These are phyloP conservation scores for Notarius quadriscutis DNA, from an alignment of 2,113 vertebrate species.

Conservation along the genomic window DNA sequence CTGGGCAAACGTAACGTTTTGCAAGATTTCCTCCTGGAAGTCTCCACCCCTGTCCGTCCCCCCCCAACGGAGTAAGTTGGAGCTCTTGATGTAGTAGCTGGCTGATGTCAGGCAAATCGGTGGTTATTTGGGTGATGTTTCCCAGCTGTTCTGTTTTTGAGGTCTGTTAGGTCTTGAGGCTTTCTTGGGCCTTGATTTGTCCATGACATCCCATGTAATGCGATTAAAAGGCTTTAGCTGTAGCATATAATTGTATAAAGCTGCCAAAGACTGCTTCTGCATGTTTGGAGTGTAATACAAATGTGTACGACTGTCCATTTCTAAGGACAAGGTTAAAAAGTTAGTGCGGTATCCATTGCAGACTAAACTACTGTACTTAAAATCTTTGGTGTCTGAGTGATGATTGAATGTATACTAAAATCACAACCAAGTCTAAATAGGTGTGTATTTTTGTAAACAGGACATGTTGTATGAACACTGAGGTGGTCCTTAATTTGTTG, in stretches of 20 bases:
- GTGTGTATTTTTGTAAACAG: background rate
- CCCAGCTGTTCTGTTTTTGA: slow-evolving; percentile 24
- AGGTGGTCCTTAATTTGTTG: no score
- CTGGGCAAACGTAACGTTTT: background rate
- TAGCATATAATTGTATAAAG: slow-evolving; percentile 66
- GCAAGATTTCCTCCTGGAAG: background rate
- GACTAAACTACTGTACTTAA: background rate
- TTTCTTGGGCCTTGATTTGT: slow-evolving; percentile 60
- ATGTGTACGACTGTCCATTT: background rate
- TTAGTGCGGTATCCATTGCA: background rate
- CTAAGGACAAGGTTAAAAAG: background rate
- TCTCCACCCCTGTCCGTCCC: background rate
- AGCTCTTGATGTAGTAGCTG: background rate
- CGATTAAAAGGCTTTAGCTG: slow-evolving; percentile 58
- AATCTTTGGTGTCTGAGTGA: no score
- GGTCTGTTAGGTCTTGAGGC: slow-evolving; percentile 31
- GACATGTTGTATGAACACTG: background rate
- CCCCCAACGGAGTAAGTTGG: background rate
- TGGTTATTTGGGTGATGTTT: slow-evolving; percentile 1
- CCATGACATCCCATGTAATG: slow-evolving; percentile 60
- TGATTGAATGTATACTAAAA: background rate
- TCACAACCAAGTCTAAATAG: background rate
- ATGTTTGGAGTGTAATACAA: background rate
- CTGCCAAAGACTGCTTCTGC: slow-evolving; percentile 29
- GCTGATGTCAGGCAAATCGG: background rate